phyloP scores from a whole-genome alignment of 2,797 vertebrate genomes.

The Aphelocoma californica region DNA sequence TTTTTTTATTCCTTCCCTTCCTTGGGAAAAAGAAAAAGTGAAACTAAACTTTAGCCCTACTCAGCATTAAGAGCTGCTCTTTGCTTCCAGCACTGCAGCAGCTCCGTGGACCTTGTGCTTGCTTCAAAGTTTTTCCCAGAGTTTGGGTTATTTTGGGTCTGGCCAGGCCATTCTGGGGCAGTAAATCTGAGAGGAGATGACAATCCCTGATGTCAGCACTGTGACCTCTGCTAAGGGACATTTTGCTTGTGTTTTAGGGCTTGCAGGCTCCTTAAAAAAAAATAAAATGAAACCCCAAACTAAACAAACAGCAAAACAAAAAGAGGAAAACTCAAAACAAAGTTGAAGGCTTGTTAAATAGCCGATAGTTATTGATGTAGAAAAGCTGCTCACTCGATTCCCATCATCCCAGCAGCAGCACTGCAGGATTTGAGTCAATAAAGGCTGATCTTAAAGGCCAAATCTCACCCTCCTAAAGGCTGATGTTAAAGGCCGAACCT shows the following conservation, averaged over 20 bases:
- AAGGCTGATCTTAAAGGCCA: background rate
- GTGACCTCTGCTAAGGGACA: background rate
- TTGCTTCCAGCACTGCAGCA: background rate
- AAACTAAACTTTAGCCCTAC: constrained; percentile 38
- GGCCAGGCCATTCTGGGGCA: background rate
- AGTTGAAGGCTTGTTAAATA: background rate
- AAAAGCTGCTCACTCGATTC: background rate
- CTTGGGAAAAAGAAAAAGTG: constrained; percentile 53
- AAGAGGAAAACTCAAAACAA: background rate
- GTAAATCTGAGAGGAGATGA: background rate
- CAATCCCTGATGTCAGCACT: background rate
- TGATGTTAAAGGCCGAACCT: background rate
- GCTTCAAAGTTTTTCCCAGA: background rate
- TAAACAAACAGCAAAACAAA: background rate
- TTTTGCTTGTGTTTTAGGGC: background rate
- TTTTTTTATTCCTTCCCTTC: background rate
- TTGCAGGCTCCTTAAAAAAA: background rate
- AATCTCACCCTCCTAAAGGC: background rate
- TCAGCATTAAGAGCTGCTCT: constrained; percentile 15
- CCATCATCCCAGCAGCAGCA: background rate
- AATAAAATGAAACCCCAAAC: background rate
- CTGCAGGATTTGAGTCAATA: background rate
- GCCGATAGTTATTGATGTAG: rapidly evolving
- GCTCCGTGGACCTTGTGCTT: background rate
- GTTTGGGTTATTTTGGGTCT: background rate